Conservation (phyloP, 2,797 vertebrate species). For the Sebastes aleutianus region DNA sequence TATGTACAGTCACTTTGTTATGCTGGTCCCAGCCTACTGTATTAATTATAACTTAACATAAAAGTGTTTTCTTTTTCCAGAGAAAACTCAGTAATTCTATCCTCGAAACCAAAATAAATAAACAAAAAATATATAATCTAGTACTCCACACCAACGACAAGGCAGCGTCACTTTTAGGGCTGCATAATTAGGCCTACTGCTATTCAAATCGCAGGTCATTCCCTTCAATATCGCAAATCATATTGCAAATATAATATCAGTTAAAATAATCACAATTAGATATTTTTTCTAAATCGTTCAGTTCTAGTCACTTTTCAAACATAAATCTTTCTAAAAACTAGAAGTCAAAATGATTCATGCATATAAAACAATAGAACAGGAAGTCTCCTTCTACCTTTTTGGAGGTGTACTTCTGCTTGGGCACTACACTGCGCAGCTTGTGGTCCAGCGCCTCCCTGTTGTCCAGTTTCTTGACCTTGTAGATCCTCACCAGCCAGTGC, state of each 20-base stretch:
- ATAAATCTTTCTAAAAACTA: neutral
- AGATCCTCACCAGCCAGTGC: constrained; percentile 99
- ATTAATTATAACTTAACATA: neutral
- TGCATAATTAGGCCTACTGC: too few species aligned
- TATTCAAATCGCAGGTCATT: too few species aligned
- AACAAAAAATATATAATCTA: too few species aligned
- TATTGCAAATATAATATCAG: too few species aligned
- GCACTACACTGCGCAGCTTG: constrained; percentile 91
- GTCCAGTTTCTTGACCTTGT: constrained; percentile 97
- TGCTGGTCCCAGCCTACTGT: neutral
- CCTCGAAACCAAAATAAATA: neutral
- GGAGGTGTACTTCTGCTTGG: constrained; percentile 99
- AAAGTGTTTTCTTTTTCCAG: neutral
- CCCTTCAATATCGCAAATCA: too few species aligned
- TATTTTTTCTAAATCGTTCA: too few species aligned
- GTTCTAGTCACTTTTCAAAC: neutral
- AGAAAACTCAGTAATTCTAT: neutral
- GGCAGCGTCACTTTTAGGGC: too few species aligned
- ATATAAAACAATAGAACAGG: neutral
- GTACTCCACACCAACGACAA: too few species aligned
- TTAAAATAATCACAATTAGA: too few species aligned
- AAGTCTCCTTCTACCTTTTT: constrained; percentile 87
- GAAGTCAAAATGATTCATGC: accelerated
- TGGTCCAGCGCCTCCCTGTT: constrained; percentile 94
- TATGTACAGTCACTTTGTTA: neutral